These are phyloP conservation scores for Cheilosia vernalis DNA, from an alignment of 2,888 invertebrate genomes.

Conservation along the genomic window DNA sequence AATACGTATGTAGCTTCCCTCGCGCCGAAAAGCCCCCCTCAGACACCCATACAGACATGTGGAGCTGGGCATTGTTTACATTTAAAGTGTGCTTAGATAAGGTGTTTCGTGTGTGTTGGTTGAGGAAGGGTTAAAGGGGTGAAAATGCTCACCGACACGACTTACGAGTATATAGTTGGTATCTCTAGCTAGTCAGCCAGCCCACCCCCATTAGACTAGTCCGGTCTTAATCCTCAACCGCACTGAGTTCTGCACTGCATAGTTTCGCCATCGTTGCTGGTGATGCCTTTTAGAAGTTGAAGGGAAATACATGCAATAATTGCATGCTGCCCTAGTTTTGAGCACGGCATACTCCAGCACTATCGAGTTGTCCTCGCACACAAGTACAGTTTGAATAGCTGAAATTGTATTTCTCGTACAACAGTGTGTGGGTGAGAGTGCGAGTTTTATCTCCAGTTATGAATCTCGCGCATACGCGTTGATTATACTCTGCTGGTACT, in stretches of 20 bases:
- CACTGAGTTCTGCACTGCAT: constrained; percentile 48
- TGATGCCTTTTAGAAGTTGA: constrained; percentile 48
- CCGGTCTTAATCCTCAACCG: constrained; percentile 55
- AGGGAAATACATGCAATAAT: constrained; percentile 57
- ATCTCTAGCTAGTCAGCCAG: neutral
- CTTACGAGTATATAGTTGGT: neutral
- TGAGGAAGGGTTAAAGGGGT: constrained; percentile 16
- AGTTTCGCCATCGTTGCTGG: constrained; percentile 9
- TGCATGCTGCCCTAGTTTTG: constrained; percentile 71
- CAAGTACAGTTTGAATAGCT: neutral
- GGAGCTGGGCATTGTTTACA: constrained; percentile 58
- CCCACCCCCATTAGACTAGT: constrained; percentile 36
- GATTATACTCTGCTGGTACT: constrained; percentile 17
- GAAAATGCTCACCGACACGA: constrained; percentile 33
- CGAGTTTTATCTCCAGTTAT: constrained; percentile 44
- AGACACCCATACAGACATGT: constrained; percentile 17
- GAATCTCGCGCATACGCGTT: constrained; percentile 67
- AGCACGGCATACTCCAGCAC: constrained; percentile 12
- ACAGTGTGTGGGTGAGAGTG: constrained; percentile 30
- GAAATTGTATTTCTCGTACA: constrained; percentile 27
- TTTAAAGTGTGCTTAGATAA: constrained; percentile 51
- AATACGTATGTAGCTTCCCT: constrained; percentile 18
- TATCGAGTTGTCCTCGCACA: constrained; percentile 9
- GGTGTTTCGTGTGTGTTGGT: constrained; percentile 25
- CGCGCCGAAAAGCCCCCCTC: neutral